These are phyloP conservation scores for Coptodon rendalli DNA, from an alignment of 2,113 vertebrate genomes.

Conservation along the genomic window DNA sequence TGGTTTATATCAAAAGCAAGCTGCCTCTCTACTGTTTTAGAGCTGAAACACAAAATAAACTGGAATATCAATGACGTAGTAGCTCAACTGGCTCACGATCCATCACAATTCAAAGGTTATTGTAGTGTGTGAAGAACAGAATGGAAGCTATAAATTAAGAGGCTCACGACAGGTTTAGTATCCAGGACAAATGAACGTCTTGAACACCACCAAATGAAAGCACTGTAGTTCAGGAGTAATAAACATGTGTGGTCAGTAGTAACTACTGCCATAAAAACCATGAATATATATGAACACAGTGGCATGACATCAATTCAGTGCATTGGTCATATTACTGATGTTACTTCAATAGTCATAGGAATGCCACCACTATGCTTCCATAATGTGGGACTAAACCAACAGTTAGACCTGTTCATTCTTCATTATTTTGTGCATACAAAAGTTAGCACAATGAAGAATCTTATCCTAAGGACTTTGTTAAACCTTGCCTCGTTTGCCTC, in stretches of 20 bases:
- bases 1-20: neutral
- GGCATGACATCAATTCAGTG: neutral
- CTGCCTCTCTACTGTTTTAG: neutral
- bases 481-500: neutral
- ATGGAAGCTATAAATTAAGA: neutral
- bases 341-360: neutral
- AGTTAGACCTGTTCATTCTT: neutral
- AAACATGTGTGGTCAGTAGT: neutral
- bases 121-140: neutral
- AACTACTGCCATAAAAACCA: neutral
- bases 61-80: neutral
- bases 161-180: neutral
- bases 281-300: neutral
- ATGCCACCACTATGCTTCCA: neutral
- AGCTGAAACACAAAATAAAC: neutral
- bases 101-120: neutral
- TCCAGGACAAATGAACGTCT: neutral
- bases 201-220: neutral
- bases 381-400: neutral
- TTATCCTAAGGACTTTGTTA: neutral
- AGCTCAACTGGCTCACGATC: neutral
- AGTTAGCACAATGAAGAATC: neutral
- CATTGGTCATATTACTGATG: neutral
- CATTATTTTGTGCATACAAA: neutral
- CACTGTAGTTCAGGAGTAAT: neutral